Evolutionary conservation across 1,140 invertebrate species (phyloP), one percentile per base, ranked within the genome.

Genomic region (Drosophila chauvacae): DNA sequence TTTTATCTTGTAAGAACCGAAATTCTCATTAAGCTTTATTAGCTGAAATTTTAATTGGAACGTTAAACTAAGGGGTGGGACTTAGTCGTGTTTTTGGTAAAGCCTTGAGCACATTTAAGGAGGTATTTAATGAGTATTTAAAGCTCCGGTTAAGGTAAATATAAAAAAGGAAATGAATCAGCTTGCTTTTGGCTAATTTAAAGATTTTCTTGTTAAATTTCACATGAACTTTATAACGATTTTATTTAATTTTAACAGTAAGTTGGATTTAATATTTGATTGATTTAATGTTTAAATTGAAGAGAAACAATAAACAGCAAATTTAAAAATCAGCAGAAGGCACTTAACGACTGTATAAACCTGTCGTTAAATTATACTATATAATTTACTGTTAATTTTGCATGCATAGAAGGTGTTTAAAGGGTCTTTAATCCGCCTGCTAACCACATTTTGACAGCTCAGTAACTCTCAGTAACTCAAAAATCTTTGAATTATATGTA

Each of bases 371-470:
- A 23, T 23, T 47, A 14, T 7, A 14, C 4, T 2, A 2, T 13
- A 6, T 13, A 45, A 20, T 20, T 20, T 20, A 6, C 2, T 20
- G 18, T 0, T 3, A 13, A 13, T 13, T 7, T 1, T 44, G 4
- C 1, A 10, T 1, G 14, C 14, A 0, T 33, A 20, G 0, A 18
- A 33, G 10, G 10, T 4, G 11, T 14, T 33, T 13, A 20, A 35
- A 20, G 3, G 5, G 0, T 9, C 16, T 0, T 30, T n/a, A 2
- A 10, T 28, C 4, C 7, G n/a, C 14, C 2, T 5, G 9, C 18
- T 13, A 30, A 33, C 5, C 10, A 30, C 20, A 35, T 18, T 7
- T 18, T 7, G 2, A 0, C 1, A 51, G 4, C 26, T 50, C 28
- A 50, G 30, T 6, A 28, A 18, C 26, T 18, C 2, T 6, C 0